These are phyloP conservation scores for Hyperoplus immaculatus DNA, from an alignment of 2,797 vertebrate species.

Conservation along the genomic window DNA sequence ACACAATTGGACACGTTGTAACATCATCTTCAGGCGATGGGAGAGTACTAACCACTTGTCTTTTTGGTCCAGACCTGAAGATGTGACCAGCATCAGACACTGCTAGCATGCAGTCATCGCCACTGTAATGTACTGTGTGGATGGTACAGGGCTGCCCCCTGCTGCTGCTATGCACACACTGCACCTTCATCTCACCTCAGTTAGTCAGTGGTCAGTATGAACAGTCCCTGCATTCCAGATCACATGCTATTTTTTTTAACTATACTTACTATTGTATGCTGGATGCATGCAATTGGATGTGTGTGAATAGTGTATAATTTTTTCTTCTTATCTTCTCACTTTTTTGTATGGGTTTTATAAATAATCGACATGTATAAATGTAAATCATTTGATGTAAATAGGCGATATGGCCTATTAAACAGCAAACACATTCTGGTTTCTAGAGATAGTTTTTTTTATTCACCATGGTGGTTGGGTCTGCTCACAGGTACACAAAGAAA, in stretches of 20 bases:
- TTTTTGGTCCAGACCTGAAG: conserved; percentile 27
- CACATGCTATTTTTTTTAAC: background rate
- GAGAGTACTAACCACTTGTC: conserved; percentile 21
- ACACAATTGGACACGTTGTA: conserved; percentile 14
- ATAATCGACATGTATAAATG: too few species aligned
- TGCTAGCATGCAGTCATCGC: background rate
- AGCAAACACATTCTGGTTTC: background rate
- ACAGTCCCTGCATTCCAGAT: too few species aligned
- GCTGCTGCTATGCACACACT: conserved; percentile 34
- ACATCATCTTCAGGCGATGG: conserved; percentile 22
- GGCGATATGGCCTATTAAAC: background rate
- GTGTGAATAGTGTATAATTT: too few species aligned
- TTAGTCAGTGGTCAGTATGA: background rate
- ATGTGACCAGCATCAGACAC: conserved; percentile 48
- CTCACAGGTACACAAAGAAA: background rate
- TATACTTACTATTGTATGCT: too few species aligned
- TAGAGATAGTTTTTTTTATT: background rate
- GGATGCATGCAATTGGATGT: too few species aligned
- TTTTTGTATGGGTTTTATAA: too few species aligned
- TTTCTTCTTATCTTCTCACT: too few species aligned
- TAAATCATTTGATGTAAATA: too few species aligned
- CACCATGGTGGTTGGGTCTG: background rate
- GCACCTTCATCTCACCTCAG: background rate
- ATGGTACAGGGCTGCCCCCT: conserved; percentile 65
- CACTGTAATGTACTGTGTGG: background rate